Percentiles rank a stretch among this genome's conserved stretches.
phyloP scores from a whole-genome alignment of 2,888 invertebrate species.

The Apotomis capreana region DNA sequence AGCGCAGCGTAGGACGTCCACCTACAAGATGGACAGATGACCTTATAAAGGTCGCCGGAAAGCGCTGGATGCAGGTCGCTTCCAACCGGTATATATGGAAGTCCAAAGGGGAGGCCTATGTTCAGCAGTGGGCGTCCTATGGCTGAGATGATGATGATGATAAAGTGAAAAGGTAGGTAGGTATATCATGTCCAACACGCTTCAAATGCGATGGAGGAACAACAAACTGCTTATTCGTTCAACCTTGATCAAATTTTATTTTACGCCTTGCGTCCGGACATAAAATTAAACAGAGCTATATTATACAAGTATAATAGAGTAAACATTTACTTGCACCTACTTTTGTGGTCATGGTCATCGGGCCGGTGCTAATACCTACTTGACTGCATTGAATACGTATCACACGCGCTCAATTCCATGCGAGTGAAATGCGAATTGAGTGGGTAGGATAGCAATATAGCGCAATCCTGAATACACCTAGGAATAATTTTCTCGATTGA shows the following conservation, averaged over 20 bases:
- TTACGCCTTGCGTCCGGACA: slow-evolving; percentile 15
- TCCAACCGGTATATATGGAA: too few relatives aligned
- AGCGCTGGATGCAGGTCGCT: too few relatives aligned
- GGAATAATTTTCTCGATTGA: slow-evolving; percentile 59
- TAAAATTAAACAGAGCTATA: slow-evolving; percentile 13
- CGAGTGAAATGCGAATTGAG: slow-evolving; percentile 35
- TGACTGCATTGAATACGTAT: slow-evolving; percentile 8
- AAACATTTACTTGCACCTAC: slow-evolving; percentile 23
- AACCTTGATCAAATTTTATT: slow-evolving; percentile 22
- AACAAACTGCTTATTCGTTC: slow-evolving; percentile 25
- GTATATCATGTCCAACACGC: slow-evolving; percentile 7
- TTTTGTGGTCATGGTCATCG: slow-evolving; percentile 28
- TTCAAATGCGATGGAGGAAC: slow-evolving; percentile 16
- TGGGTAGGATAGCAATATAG: slow-evolving; percentile 41
- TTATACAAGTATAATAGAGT: slow-evolving; percentile 16
- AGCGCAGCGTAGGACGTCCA: too few relatives aligned
- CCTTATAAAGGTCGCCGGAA: too few relatives aligned
- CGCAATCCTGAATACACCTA: slow-evolving; percentile 48
- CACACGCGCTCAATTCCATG: slow-evolving; percentile 10
- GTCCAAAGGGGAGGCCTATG: too few relatives aligned
- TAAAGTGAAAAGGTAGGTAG: too few relatives aligned
- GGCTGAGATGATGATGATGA: too few relatives aligned
- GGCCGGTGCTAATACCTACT: neutral
- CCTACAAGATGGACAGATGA: too few relatives aligned
- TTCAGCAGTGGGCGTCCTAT: too few relatives aligned